These are phyloP conservation scores for Psix sp. DNA, from an alignment of 1,140 invertebrate species.

Conservation along the genomic window DNA sequence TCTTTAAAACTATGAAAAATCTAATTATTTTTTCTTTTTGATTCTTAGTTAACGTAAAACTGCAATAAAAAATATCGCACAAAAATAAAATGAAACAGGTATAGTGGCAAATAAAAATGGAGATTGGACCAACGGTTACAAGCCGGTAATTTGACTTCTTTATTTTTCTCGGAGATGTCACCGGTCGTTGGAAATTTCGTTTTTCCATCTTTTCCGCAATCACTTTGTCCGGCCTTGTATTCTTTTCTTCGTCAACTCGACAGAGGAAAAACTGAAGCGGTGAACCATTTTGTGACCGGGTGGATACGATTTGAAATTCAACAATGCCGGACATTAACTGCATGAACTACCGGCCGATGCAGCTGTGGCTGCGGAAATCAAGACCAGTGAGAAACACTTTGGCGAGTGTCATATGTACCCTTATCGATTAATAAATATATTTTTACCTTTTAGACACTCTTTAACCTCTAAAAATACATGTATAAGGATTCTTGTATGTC, in stretches of 20 bases:
- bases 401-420: constrained; percentile 40
- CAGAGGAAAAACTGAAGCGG: constrained; percentile 32
- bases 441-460: constrained; percentile 34
- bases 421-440: constrained; percentile 21
- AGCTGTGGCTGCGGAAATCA: constrained; percentile 58
- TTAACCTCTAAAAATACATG: no score
- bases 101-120: constrained; percentile 58
- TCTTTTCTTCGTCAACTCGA: constrained; percentile 40
- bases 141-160: constrained; percentile 52
- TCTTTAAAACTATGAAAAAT: no score
- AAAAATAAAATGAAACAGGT: constrained; percentile 5
- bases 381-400: constrained; percentile 28
- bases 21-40: no score
- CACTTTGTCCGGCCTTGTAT: constrained; percentile 40
- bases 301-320: constrained; percentile 68
- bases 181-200: constrained; percentile 62
- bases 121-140: constrained; percentile 48
- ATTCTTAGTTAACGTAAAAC: neutral
- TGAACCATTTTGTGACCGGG: constrained; percentile 34
- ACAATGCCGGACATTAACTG: constrained; percentile 65
- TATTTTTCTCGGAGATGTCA: constrained; percentile 50
- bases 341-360: constrained; percentile 49
- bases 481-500: no score
- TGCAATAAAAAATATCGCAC: constrained; percentile 4
- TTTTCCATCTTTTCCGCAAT: constrained; percentile 56